These are phyloP conservation scores for Entosphenus tridentatus DNA, from an alignment of 2,113 vertebrate species.

Conservation along the genomic window DNA sequence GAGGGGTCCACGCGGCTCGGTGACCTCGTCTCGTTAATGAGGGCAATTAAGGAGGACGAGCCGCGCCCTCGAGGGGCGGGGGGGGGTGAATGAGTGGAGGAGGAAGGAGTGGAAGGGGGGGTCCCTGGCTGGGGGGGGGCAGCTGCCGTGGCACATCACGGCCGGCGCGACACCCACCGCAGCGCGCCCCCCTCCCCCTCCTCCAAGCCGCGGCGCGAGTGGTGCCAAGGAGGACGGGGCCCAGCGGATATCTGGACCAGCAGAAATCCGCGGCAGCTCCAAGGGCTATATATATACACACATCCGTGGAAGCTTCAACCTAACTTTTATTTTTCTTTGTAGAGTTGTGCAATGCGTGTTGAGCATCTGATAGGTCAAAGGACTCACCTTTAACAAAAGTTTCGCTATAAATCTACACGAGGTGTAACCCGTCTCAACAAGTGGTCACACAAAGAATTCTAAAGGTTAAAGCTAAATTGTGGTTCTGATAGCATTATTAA, in stretches of 20 bases:
- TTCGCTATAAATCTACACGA: no score
- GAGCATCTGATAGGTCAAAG: no score
- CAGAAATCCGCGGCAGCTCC: background rate
- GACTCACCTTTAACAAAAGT: no score
- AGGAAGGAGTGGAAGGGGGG: background rate
- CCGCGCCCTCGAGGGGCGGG: background rate
- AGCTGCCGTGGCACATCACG: no score
- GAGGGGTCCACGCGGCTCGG: background rate
- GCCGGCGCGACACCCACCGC: background rate
- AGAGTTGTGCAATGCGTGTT: no score
- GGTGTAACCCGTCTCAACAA: no score
- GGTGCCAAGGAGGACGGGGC: background rate
- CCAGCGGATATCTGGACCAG: background rate
- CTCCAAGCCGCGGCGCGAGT: background rate
- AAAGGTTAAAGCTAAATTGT: no score
- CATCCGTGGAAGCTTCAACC: no score
- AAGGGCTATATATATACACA: no score
- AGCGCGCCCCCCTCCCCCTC: background rate
- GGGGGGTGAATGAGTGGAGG: background rate
- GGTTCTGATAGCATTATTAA: no score
- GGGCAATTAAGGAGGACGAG: background rate
- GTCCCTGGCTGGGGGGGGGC: background rate
- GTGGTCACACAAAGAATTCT: no score
- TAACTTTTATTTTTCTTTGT: no score
- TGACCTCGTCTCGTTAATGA: background rate